A percentile compares a stretch with the other conserved stretches of the same genome.
These are phyloP conservation scores for Plebejus argus DNA, from an alignment of 2,888 invertebrate species.

Conservation along the genomic window DNA sequence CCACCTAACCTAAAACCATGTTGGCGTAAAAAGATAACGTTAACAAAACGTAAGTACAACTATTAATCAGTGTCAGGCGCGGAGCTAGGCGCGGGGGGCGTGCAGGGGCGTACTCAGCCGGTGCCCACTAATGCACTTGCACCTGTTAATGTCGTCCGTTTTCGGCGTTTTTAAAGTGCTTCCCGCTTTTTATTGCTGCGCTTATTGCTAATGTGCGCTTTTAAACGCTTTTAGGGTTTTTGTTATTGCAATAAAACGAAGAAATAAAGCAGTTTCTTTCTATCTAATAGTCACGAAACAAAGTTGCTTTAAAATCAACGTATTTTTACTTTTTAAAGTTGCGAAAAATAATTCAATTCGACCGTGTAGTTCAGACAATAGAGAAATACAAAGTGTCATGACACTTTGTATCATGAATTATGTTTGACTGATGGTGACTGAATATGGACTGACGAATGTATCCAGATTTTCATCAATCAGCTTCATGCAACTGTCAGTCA, in stretches of 20 bases:
- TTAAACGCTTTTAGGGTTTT: neutral
- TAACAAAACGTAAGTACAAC: conserved; percentile 1
- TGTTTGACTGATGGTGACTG: too few species aligned
- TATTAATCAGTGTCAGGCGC: neutral
- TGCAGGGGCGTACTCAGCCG: conserved; percentile 6
- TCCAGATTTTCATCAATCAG: too few species aligned
- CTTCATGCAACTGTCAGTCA: too few species aligned
- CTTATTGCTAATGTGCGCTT: conserved; percentile 22
- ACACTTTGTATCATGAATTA: too few species aligned
- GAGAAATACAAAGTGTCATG: too few species aligned
- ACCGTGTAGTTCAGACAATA: too few species aligned
- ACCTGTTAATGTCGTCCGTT: conserved; percentile 27
- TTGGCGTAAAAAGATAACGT: neutral
- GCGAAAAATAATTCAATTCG: too few species aligned
- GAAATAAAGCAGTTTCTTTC: neutral
- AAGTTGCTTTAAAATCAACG: neutral
- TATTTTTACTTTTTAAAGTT: neutral
- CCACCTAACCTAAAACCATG: neutral
- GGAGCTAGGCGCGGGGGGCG: neutral
- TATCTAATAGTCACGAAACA: neutral
- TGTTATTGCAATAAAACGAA: conserved; percentile 17
- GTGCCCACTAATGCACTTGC: conserved; percentile 21
- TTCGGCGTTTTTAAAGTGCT: conserved; percentile 22
- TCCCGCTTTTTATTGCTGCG: neutral
- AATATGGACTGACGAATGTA: too few species aligned